Percentiles rank a stretch among this genome's conserved stretches.
phyloP scores from a whole-genome alignment of 2,888 invertebrate species.

The Aleiodes leptofemur region DNA sequence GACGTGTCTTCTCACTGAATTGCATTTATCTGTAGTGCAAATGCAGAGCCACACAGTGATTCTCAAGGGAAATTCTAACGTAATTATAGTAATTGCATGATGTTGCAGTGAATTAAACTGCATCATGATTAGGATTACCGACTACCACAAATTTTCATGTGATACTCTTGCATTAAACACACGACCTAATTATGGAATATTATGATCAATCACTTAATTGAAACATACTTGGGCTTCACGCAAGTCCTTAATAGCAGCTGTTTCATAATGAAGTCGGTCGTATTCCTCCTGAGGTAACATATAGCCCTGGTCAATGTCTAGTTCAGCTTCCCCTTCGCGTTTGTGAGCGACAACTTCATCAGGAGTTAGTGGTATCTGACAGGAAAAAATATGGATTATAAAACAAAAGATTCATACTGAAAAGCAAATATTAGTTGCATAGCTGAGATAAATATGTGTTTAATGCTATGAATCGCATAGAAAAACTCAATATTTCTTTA shows the following conservation, averaged over 20 bases:
- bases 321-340: constrained; percentile 74
- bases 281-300: constrained; percentile 80
- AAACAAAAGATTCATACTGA: neutral
- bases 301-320: constrained; percentile 77
- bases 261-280: constrained; percentile 80
- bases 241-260: constrained; percentile 79
- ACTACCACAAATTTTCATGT: neutral
- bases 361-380: constrained; percentile 58
- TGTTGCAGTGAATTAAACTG: too few species aligned
- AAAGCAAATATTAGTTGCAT: too few species aligned
- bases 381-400: neutral
- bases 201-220: constrained; percentile 6
- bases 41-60: too few species aligned
- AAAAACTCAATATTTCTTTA: too few species aligned
- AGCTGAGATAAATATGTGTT: neutral
- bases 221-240: constrained; percentile 78
- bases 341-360: constrained; percentile 57
- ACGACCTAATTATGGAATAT: neutral
- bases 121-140: neutral
- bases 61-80: too few species aligned
- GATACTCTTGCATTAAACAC: neutral
- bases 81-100: neutral
- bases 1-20: too few species aligned
- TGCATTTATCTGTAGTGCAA: too few species aligned
- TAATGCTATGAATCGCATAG: too few species aligned